Evolutionary conservation across 2,113 vertebrate species (phyloP), one percentile per base, ranked within the genome.

Genomic region (Dunckerocampus dactyliophorus): DNA sequence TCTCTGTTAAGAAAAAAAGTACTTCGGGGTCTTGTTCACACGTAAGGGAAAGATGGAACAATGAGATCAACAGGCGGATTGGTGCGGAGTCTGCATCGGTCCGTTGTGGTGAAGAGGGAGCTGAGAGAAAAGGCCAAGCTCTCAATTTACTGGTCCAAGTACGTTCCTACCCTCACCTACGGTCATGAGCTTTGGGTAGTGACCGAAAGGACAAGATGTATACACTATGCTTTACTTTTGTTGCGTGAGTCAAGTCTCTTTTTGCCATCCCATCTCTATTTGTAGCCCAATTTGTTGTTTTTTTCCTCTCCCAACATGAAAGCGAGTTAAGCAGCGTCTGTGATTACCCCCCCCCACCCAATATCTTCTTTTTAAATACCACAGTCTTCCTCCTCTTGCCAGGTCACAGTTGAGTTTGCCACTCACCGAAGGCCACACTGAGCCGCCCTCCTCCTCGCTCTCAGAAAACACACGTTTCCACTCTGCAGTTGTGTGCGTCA

Each of bases 401-500:
- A 16, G 67, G 65, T 69, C 80, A 76, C 42, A 49, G 9, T 43
- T 63, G 17, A 56, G 13, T 68, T 58, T 80, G 65, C 52, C 45
- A 46, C 52, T 76, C 67, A 52, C 60, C 20, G 66, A 51, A 51
- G 48, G 62, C 48, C 46, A 17, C 53, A 48, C 47, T 3, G 21
- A 60, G 22, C 42, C 54, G 56, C 31, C 11, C 42, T 62, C 55
- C 42, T 62, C 55, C 69, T 61, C 61, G 56, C 28, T 70, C 58
- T 67, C 48, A 55, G 52, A 73, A 62, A 54, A 45, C 55, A 37
- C 21, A 43, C 66, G 62, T 72, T 69, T 67, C 63, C 57, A 67
- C 76, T 62, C 62, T 78, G 63, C 17, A 52, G 42, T 28, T 45
- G 50, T 65, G 59, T 71, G 71, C 68, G 59, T 88, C 80, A 81